Conservation (phyloP, 1,140 invertebrate genomes). For the Atta cephalotes region DNA sequence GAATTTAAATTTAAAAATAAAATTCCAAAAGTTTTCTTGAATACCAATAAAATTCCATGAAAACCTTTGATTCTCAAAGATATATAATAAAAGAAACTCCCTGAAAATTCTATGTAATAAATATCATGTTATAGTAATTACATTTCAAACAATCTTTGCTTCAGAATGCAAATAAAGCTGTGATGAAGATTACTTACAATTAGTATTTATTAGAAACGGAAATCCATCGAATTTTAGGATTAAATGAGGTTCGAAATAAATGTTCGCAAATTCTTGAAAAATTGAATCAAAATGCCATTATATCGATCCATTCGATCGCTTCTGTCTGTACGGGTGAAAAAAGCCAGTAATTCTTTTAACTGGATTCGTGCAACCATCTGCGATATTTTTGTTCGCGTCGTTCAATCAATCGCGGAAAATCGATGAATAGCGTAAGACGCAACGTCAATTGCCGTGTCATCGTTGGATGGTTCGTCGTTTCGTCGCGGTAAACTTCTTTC, state of each 20-base stretch:
- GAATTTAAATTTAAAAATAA: too few relatives aligned
- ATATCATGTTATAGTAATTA: background rate
- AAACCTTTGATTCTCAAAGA: too few relatives aligned
- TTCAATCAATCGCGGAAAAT: slow-evolving; percentile 53
- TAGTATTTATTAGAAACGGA: background rate
- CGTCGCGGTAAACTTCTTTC: slow-evolving; percentile 62
- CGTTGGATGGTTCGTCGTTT: slow-evolving; percentile 49
- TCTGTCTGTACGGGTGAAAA: background rate
- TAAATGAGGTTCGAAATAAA: background rate
- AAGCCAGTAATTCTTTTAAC: background rate
- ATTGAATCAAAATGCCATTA: background rate
- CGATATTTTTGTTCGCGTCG: slow-evolving; percentile 38
- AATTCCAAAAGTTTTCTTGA: too few relatives aligned
- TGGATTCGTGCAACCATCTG: slow-evolving; percentile 39
- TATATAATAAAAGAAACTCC: too few relatives aligned
- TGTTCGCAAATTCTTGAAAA: background rate
- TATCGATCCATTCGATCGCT: background rate
- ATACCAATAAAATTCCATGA: too few relatives aligned
- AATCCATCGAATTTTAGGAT: too few relatives aligned
- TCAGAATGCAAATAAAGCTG: background rate
- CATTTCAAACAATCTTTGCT: background rate
- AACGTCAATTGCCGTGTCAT: slow-evolving; percentile 50
- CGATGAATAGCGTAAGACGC: slow-evolving; percentile 67
- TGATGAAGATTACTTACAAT: background rate
- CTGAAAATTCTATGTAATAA: too few relatives aligned